Evolutionary conservation across 2,797 vertebrate species (phyloP), one percentile per base, ranked within the genome.

Genomic region (Sebastiscus tertius): DNA sequence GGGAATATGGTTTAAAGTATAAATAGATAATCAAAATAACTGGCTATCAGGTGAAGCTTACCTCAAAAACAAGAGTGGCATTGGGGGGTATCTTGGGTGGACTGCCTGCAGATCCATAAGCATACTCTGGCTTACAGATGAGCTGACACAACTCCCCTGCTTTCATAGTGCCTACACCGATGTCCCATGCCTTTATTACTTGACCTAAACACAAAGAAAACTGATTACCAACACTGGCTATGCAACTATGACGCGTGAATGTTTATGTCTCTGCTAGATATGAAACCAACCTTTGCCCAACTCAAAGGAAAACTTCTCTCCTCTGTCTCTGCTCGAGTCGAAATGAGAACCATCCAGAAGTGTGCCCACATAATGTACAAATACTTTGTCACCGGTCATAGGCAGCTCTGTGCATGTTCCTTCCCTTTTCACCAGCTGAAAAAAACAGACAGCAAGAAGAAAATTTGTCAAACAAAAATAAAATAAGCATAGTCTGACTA

Each of bases 151-250:
- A 82, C 92, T 99, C 99, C 1, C 98, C 98, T 4, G 95, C 81
- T 91, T 96, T 98, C 98, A 99, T 99, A 5, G 98, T 98, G 0
- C 97, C 97, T 18, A 99, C 94, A 8, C 97, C 98, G 16, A 99
- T 94, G 89, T 99, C 99, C 99, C 98, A 99, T 20, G 98, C 98
- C 92, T 98, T 99, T 90, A 99, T 99, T 77, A 99, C 98, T 90
- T 98, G 97, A 87, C 97, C 99, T 99, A 71, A 72, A 78, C 13
- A 78, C 18, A 87, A 1, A 78, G 1, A 63, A 33, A 13, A 33
- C 4, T 0, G 27, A 54, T 89, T 67, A 77, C 1, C 8, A 72
- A 67, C 24, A 33, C 22, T 24, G 1, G 11, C 22, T 29, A 0
- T 54, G 58, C 18, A 82, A n/a, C 49, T 3, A 8, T 5, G 14